Conservation (phyloP, 2,797 vertebrate genomes). For the Hylomyscus alleni region DNA sequence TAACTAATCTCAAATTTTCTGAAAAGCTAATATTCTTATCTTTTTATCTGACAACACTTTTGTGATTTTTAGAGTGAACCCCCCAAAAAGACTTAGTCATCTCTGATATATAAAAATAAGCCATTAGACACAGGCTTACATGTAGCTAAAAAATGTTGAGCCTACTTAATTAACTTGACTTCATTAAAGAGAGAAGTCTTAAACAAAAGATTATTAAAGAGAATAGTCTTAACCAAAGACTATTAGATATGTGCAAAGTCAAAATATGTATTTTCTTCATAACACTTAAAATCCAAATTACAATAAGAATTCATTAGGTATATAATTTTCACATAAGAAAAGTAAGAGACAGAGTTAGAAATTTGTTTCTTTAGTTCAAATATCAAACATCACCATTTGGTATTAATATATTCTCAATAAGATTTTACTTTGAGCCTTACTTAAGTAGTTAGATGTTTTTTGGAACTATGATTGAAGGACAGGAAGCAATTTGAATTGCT, state of each 20-base stretch:
- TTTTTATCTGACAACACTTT: conserved; percentile 58
- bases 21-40: neutral
- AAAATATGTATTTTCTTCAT: conserved; percentile 70
- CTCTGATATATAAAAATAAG: conserved; percentile 67
- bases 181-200: conserved; percentile 65
- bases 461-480: neutral
- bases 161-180: conserved; percentile 65
- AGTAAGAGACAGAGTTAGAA: neutral
- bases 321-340: neutral
- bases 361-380: conserved; percentile 1
- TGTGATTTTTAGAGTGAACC: neutral
- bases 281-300: conserved; percentile 35
- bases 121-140: conserved; percentile 69
- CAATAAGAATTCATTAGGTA: neutral
- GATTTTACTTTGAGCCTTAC: neutral
- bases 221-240: conserved; percentile 24
- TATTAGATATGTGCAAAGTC: neutral
- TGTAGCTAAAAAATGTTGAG: conserved; percentile 42
- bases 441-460: neutral
- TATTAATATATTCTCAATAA: neutral
- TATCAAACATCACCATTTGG: neutral
- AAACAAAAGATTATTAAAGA: too few relatives aligned
- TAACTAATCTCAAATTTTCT: neutral
- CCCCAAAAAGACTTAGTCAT: conserved; percentile 4
- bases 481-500: conserved; percentile 21